Base-by-base conservation (phyloP, 1,140 invertebrate species). In the Popillia japonica region DNA sequence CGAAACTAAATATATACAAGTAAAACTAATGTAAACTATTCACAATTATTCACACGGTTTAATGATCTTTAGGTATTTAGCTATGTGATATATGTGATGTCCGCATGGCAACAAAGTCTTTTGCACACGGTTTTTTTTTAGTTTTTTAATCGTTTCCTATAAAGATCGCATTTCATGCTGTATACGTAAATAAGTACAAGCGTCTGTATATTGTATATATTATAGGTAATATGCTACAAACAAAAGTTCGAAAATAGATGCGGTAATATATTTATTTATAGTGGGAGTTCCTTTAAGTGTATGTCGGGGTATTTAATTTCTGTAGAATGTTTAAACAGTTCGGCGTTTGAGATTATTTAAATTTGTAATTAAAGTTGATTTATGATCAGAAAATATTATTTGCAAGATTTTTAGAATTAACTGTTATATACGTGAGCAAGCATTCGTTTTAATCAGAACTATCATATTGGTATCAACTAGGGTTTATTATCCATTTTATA, bases 131-230 rank as follows among this genome's bases (percentile, higher is more conserved):
- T 27, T 27, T 68, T 68, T 34, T 27, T 23, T 17, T 3, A 22
- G 27, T 68, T 22, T 68, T 27, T 11, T 68, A 68, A 68, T 48
- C 61, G 61, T 27, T 68, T 27, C 61, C 61, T 68, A 27, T 27
- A 68, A 34, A 68, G 61, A 23, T 68, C 27, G 22, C 4, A 22
- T 68, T 68, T 34, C 61, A 34, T 14, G 27, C 0, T 22, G 9
- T 68, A 27, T 10, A 68, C 20, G 22, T 22, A 22, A 10, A 22
- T 34, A 68, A 55, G 48, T 34, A 68, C 61, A 22, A 27, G 22
- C 3, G 20, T 27, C 9, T 27, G 61, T 68, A 22, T 22, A 27
- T 7, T 8, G 8, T 9, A 27, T 68, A 68, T 23, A 34, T 68
- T 68, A 68, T 23, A 27, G 27, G 11, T 27, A 68, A 22, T 68